Evolutionary conservation across 2,113 vertebrate species (phyloP).

Genomic region (Atlantisia rogersi): DNA sequence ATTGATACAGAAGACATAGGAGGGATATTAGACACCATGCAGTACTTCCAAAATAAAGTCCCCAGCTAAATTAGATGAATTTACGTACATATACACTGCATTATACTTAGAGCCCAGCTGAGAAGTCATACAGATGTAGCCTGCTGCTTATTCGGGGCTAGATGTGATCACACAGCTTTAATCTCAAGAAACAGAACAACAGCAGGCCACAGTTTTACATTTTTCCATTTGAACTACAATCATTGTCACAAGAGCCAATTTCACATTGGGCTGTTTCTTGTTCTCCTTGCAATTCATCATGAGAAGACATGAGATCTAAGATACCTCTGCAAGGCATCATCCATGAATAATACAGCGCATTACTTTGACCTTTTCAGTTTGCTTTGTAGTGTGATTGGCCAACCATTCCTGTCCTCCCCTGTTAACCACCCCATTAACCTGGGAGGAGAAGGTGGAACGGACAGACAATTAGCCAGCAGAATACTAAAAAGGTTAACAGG

Average conservation of each 20-base stretch:
- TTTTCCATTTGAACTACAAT: constrained; percentile 66
- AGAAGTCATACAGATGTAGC: neutral
- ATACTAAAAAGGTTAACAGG: constrained; percentile 69
- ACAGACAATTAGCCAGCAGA: constrained; percentile 69
- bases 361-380: constrained; percentile 63
- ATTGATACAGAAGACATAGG: neutral
- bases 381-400: constrained; percentile 49
- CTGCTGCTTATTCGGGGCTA: neutral
- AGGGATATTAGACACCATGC: neutral
- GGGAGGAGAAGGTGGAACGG: constrained; percentile 34
- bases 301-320: constrained; percentile 43
- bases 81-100: rapidly evolving
- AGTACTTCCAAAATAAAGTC: neutral
- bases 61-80: neutral
- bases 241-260: constrained; percentile 65
- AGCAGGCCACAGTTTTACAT: constrained; percentile 38
- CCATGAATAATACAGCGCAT: constrained; percentile 59
- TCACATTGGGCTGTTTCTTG: constrained; percentile 57
- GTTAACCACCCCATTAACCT: constrained; percentile 74
- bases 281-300: constrained; percentile 73
- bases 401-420: constrained; percentile 30
- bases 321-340: neutral
- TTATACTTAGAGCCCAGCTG: neutral
- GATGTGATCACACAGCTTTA: neutral
- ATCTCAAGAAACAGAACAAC: constrained; percentile 48